Base-by-base conservation (phyloP, 2,113 vertebrate species). In the Accipiter cooperii region DNA sequence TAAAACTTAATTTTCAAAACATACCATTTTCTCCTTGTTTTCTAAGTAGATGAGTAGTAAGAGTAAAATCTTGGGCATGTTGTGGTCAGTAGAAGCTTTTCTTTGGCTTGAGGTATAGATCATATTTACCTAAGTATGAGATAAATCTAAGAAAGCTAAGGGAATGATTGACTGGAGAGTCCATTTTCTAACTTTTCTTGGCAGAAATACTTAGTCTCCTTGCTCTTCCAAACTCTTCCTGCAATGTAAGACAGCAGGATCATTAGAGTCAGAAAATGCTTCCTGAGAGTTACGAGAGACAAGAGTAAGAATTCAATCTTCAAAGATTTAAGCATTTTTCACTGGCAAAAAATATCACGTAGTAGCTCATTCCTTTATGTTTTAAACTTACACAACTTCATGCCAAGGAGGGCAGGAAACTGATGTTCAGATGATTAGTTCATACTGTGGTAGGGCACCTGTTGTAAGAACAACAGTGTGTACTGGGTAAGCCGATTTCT, bases 1-100 rank as follows among this genome's bases (percentile, higher is more conserved):
- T 89, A 47, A 82, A 93, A 91, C 33, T 52, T 68, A n/a, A 57
- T 91, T 94, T 95, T 87, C 61, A 44, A 82, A 93, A 73, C 13
- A 31, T 57, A 21, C 10, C 36, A 7, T 73, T 96, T 79, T 44
- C 51, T 87, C n/a, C 65, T 82, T 87, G 40, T 63, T 96, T 94
- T 91, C 66, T 85, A 52, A 71, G 36, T n/a, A 75, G 42, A 38
- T 89, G 14, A 71, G 21, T 65, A 84, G 33, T 64, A 79, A 52
- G 17, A 83, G 44, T 90, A 82, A 90, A 89, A 85, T 71, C 52
- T 61, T 85, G 83, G 38, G 22, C 28, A 17, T 2, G 0, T 12
- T 90, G 64, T 49, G 34, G 57, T 65, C 57, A 55, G 17, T n/a
- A 61, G 61, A 68, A 87, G 54, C 8, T 73, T 73, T 79, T 66